A percentile compares a stretch with the other conserved stretches of the same genome.
phyloP scores from a whole-genome alignment of 2,113 vertebrate genomes.

The Ophiodon elongatus region DNA sequence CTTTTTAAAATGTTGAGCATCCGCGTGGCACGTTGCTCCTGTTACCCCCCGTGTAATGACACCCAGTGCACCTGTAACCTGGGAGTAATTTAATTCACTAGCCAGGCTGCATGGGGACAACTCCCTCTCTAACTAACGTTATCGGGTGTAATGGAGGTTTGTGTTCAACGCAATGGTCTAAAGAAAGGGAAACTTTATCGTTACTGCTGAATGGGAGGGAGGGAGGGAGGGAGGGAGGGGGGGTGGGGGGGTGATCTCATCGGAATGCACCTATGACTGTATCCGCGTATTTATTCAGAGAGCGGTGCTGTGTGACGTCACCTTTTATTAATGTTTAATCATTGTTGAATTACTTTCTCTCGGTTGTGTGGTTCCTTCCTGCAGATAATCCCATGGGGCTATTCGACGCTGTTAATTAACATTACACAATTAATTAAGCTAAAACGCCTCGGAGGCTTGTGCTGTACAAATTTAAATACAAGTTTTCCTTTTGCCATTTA shows the following conservation, averaged over 20 bases:
- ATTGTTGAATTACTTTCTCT: neutral
- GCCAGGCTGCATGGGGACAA: neutral
- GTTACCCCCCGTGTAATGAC: constrained; percentile 18
- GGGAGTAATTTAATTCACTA: neutral
- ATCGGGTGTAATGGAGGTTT: too few relatives aligned
- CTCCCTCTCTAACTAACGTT: neutral
- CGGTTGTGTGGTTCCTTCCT: neutral
- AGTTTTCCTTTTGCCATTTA: constrained; percentile 5
- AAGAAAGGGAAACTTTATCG: neutral
- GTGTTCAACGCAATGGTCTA: neutral
- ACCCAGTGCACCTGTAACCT: constrained; percentile 58
- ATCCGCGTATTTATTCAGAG: neutral
- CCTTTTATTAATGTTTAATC: neutral
- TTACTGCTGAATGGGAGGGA: neutral
- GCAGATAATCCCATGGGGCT: neutral
- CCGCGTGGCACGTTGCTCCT: neutral
- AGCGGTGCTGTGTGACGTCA: neutral
- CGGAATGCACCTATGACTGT: neutral
- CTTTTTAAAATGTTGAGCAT: neutral
- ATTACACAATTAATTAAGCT: constrained; percentile 62
- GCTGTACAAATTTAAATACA: constrained; percentile 20
- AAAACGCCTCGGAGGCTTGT: constrained; percentile 36
- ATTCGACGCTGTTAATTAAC: constrained; percentile 63
- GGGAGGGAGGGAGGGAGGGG: too few relatives aligned
- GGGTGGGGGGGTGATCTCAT: constrained; percentile 26